These are phyloP conservation scores for Cyrtonyx montezumae DNA, from an alignment of 2,113 vertebrate genomes.

Conservation along the genomic window DNA sequence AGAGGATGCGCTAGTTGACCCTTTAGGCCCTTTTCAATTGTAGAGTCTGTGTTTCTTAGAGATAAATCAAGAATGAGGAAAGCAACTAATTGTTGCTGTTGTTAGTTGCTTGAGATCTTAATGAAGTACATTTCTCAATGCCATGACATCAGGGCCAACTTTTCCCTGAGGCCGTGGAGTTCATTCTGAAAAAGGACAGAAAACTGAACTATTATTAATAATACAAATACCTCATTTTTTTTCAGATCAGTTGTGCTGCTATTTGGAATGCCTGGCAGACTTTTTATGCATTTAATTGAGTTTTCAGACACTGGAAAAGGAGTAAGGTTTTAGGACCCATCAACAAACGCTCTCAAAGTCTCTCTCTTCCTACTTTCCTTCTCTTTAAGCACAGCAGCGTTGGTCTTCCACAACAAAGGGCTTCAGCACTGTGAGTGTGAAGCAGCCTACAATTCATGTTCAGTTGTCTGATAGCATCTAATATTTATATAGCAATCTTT, in stretches of 20 bases:
- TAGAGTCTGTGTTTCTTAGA: neutral
- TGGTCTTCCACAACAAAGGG: neutral
- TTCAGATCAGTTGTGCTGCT: conserved; percentile 12
- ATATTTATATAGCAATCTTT: neutral
- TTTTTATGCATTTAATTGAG: neutral
- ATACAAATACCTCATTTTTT: conserved; percentile 2
- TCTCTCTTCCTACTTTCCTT: neutral
- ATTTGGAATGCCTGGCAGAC: neutral
- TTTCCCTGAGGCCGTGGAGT: conserved; percentile 25
- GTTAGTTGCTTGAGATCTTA: conserved; percentile 54
- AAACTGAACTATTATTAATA: conserved; percentile 20
- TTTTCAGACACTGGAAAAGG: neutral
- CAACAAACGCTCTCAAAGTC: neutral
- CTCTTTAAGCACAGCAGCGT: neutral
- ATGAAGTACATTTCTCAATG: conserved; percentile 67
- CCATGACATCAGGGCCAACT: conserved; percentile 11
- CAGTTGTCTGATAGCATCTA: neutral
- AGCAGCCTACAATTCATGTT: neutral
- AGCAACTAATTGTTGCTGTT: conserved; percentile 64
- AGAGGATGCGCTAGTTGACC: conserved; percentile 23
- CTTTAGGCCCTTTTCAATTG: conserved; percentile 33
- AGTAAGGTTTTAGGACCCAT: neutral
- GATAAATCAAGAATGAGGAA: conserved; percentile 47
- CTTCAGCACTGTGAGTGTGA: neutral
- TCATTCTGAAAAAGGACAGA: conserved; percentile 22